Percentiles rank a stretch among this genome's conserved stretches.
Conservation (phyloP, 2,888 invertebrate genomes). For the Cryptus armator region DNA sequence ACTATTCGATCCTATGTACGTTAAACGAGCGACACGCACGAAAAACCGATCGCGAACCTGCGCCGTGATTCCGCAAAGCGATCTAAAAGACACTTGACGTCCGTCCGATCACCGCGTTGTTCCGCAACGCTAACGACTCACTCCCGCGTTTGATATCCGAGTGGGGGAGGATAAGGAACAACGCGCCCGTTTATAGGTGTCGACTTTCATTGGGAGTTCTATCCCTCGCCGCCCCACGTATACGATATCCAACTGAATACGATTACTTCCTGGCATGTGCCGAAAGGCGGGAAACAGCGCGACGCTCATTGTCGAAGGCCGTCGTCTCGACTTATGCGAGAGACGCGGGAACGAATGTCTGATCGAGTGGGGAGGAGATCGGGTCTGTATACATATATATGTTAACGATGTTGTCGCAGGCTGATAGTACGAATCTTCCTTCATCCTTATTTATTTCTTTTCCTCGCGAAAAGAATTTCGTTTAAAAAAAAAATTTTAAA, state of each 20-base stretch:
- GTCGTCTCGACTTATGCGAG: slow-evolving; percentile 19
- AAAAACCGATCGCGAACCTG: slow-evolving; percentile 42
- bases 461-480: not conserved
- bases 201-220: slow-evolving; percentile 73
- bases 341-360: slow-evolving; percentile 2
- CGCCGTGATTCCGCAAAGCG: slow-evolving; percentile 37
- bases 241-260: not conserved
- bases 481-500: too few species aligned
- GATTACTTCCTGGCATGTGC: slow-evolving; percentile 24
- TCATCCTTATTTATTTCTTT: not conserved
- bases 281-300: slow-evolving; percentile 27
- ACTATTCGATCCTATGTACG: slow-evolving; percentile 9
- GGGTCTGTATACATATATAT: slow-evolving; percentile 6
- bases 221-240: slow-evolving; percentile 42
- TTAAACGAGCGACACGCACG: slow-evolving; percentile 7
- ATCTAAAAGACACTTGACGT: slow-evolving; percentile 46
- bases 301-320: slow-evolving; percentile 11
- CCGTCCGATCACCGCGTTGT: slow-evolving; percentile 42
- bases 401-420: not conserved
- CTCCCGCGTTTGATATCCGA: slow-evolving; percentile 51
- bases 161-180: slow-evolving; percentile 78
- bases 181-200: slow-evolving; percentile 72
- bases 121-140: slow-evolving; percentile 48
- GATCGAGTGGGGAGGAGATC: not conserved
- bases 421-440: not conserved